Evolutionary conservation across 92 coral and sea anemone species (phyloP), one percentile per base, ranked within the genome.

Genomic region (Chrysogorgia sp.): DNA sequence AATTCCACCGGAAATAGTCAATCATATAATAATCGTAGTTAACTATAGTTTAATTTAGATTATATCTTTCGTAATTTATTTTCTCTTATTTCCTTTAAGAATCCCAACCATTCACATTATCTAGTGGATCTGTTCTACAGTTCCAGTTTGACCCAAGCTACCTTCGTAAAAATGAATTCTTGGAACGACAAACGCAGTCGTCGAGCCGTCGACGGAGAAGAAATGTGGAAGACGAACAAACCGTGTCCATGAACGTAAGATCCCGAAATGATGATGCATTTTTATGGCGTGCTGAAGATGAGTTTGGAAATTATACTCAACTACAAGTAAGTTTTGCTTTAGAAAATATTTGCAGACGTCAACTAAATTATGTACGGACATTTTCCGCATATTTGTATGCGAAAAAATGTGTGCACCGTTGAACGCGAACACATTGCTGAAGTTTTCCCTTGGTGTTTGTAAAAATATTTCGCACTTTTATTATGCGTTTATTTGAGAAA

Each of bases 131-230:
- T 63, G 90, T 88, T 41, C 77, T 96, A 37, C 92, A 69, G 31
- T 82, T 96, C 10, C 83, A 79, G 79, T 89, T 96, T 70, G 88
- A 90, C 57, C 92, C 92, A 35, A 82, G 92, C 63, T 96, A 85
- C 77, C 97, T 84, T 55, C 96, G 99, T 10, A 80, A 87, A 45
- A 88, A 85, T 35, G 84, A 89, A 79, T 84, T 92, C 34, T 75
- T 82, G 50, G 88, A 92, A 59, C 52, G 64, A 1, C 68, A 80
- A 84, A 45, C 68, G 19, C 40, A 50, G 34, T 53, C 28, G 33
- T 47, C 22, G 30, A 66, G 85, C 2, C 87, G 83, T 25, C 92
- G 96, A 15, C 91, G 79, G 21, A n/a, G n/a, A 47, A 85, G 90
- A 45, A 86, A 96, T 49, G 85, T 89, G 3, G 84, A 81, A 52